A percentile compares a stretch with the other conserved stretches of the same genome.
Conservation (phyloP, 2,113 vertebrate genomes). For the Saccopteryx leptura region DNA sequence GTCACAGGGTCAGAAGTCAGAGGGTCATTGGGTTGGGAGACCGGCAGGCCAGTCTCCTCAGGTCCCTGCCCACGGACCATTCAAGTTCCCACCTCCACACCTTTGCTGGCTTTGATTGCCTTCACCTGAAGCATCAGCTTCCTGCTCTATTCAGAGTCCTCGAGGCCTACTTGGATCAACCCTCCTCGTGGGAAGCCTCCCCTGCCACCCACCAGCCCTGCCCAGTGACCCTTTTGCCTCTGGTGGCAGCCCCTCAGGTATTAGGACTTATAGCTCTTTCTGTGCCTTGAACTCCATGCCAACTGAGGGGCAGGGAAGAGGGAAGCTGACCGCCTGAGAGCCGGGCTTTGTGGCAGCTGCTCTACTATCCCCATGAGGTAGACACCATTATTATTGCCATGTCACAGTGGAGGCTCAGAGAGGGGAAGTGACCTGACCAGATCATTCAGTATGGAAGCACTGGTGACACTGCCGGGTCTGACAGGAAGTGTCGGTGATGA, state of each 20-base stretch:
- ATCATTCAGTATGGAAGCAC: not conserved
- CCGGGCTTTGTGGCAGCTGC: not conserved
- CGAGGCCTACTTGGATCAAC: not conserved
- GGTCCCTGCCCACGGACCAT: not conserved
- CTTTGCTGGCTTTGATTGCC: not conserved
- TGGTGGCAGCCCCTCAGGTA: not conserved
- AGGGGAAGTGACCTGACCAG: not conserved
- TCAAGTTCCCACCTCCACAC: not conserved
- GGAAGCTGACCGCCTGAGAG: not conserved
- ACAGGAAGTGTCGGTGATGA: not conserved
- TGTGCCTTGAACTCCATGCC: not conserved
- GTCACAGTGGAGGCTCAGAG: not conserved
- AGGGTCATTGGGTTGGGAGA: not conserved
- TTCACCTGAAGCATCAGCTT: not conserved
- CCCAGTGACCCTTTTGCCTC: not conserved
- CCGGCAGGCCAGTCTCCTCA: not conserved
- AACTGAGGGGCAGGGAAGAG: not conserved
- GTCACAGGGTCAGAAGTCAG: not conserved
- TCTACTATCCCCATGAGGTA: not conserved
- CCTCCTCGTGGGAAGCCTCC: not conserved
- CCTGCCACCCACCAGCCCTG: not conserved
- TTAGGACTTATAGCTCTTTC: not conserved
- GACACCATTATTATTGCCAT: fast-evolving
- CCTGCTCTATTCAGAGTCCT: not conserved
- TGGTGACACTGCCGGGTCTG: no score